phyloP scores from a whole-genome alignment of 2,797 vertebrate species.

The Nannoperca australis region DNA sequence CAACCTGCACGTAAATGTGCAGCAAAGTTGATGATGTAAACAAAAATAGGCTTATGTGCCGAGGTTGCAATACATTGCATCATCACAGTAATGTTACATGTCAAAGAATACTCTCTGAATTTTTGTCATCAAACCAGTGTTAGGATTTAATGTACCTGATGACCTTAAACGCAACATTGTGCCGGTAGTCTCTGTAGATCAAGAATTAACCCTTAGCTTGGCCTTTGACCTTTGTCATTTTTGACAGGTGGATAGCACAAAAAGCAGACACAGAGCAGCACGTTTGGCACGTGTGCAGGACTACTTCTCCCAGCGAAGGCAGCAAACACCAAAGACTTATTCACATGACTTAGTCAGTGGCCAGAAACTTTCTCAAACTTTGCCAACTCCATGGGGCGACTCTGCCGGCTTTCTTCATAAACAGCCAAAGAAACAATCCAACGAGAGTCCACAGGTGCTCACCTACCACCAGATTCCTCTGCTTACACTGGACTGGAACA shows the following conservation, averaged over 20 bases:
- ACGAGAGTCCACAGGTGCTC: constrained; percentile 61
- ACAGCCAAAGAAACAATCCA: constrained; percentile 49
- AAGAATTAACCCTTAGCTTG: constrained; percentile 43
- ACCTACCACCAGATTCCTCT: constrained; percentile 83
- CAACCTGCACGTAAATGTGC: constrained; percentile 42
- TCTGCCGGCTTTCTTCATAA: constrained; percentile 44
- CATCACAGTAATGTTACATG: constrained; percentile 22
- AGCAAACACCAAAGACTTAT: constrained; percentile 28
- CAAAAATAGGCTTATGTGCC: constrained; percentile 26
- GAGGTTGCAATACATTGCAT: constrained; percentile 41
- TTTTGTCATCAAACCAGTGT: constrained; percentile 2
- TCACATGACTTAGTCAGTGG: constrained; percentile 44
- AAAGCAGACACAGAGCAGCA: constrained; percentile 60
- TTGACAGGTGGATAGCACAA: constrained; percentile 80
- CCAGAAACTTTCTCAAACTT: constrained; percentile 39
- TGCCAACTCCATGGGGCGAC: constrained; percentile 30
- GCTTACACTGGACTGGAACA: constrained; percentile 78
- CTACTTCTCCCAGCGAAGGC: constrained; percentile 57
- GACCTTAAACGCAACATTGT: constrained; percentile 3
- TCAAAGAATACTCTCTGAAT: constrained; percentile 26
- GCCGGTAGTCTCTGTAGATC: neutral
- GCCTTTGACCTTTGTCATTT: constrained; percentile 57
- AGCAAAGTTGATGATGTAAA: constrained; percentile 48
- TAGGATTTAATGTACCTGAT: neutral
- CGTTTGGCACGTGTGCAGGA: constrained; percentile 71